These are phyloP conservation scores for Polydrusus tereticollis DNA, from an alignment of 2,888 invertebrate genomes.

Conservation along the genomic window DNA sequence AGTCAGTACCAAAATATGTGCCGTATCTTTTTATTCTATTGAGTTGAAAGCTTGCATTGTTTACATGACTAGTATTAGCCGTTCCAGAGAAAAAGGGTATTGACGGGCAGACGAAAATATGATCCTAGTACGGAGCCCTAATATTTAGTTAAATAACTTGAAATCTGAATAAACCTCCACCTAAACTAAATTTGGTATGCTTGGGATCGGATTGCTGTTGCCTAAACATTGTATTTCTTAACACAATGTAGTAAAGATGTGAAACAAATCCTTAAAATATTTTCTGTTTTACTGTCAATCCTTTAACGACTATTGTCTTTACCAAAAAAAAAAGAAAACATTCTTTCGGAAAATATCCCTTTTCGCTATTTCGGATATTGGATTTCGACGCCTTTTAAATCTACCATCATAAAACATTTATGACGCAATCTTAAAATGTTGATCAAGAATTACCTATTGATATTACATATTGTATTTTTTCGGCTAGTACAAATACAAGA, in stretches of 20 bases:
- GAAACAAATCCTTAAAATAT: neutral
- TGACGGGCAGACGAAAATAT: no score
- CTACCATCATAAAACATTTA: constrained; percentile 5
- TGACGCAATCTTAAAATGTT: constrained; percentile 1
- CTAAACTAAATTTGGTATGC: no score
- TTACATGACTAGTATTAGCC: no score
- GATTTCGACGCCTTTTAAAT: constrained; percentile 7
- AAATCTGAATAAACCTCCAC: no score
- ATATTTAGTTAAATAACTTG: no score
- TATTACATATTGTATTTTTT: no score
- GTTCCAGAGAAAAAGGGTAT: no score
- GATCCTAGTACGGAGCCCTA: no score
- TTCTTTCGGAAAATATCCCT: constrained; percentile 3
- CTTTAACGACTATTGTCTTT: constrained; percentile 4
- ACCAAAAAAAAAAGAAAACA: neutral
- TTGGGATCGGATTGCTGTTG: no score
- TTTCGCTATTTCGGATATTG: constrained; percentile 4
- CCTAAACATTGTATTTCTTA: no score
- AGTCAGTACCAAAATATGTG: no score
- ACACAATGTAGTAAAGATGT: neutral
- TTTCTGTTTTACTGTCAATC: neutral
- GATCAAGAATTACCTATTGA: neutral
- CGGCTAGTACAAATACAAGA: no score
- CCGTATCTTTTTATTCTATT: neutral
- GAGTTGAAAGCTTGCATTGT: neutral